Conservation (phyloP, 2,113 vertebrate genomes). For the Condylura cristata region DNA sequence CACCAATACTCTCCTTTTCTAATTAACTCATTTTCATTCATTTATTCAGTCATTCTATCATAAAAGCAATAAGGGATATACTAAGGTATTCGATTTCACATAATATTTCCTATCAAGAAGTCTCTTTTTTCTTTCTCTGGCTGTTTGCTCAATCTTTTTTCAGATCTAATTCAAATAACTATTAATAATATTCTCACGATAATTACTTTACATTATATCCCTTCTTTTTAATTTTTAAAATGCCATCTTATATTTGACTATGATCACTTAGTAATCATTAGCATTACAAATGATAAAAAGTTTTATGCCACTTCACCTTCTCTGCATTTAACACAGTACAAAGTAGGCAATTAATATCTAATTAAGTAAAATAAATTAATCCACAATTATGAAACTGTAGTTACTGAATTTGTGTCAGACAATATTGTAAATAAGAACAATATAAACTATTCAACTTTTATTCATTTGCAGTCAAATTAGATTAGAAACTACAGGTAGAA, state of each 20-base stretch:
- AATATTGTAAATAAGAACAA: background rate
- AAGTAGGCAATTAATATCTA: background rate
- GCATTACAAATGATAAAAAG: background rate
- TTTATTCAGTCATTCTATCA: background rate
- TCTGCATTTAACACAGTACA: background rate
- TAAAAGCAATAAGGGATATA: background rate
- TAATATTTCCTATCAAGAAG: background rate
- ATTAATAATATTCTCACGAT: background rate
- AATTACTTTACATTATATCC: background rate
- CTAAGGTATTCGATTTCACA: background rate
- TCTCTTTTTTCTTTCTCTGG: background rate
- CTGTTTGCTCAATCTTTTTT: background rate
- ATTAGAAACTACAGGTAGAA: background rate
- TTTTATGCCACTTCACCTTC: background rate
- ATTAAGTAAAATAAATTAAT: constrained; percentile 9
- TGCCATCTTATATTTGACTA: background rate
- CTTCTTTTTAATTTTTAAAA: background rate
- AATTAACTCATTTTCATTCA: background rate
- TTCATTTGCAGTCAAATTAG: constrained; percentile 5
- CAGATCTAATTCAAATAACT: background rate
- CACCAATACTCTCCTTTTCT: background rate
- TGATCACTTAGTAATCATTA: background rate
- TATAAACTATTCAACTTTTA: background rate
- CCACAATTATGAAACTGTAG: background rate
- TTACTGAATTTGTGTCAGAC: background rate